These are phyloP conservation scores for Saccopteryx bilineata DNA, from an alignment of 2,113 vertebrate genomes.

Conservation along the genomic window DNA sequence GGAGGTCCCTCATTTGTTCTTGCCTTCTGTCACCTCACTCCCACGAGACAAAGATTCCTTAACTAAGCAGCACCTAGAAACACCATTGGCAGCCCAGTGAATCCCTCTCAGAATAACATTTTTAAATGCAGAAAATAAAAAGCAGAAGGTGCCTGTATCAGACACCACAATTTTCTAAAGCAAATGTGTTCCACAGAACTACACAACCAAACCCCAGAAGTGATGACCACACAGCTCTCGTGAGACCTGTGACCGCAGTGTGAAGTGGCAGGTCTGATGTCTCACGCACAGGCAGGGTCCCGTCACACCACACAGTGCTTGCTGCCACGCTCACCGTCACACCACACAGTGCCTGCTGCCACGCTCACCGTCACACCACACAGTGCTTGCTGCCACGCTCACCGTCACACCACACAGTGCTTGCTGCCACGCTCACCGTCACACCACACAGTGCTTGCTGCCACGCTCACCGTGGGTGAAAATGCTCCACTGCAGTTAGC, in stretches of 20 bases:
- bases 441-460: neutral
- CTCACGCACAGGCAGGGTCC: neutral
- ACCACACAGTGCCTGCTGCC: neutral
- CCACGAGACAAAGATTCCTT: neutral
- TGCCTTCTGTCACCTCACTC: fast-evolving
- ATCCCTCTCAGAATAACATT: neutral
- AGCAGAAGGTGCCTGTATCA: neutral
- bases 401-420: neutral
- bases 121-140: neutral
- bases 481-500: neutral
- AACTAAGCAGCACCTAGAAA: neutral
- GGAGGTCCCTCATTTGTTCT: neutral
- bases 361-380: neutral
- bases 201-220: neutral
- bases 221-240: neutral
- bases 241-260: too few species aligned
- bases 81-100: neutral
- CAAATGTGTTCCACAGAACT: neutral
- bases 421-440: neutral
- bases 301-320: neutral
- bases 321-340: neutral
- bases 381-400: neutral
- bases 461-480: neutral
- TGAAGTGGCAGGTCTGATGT: neutral
- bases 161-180: neutral